Conservation (phyloP, 1,140 invertebrate genomes). For the Euwallacea similis region DNA sequence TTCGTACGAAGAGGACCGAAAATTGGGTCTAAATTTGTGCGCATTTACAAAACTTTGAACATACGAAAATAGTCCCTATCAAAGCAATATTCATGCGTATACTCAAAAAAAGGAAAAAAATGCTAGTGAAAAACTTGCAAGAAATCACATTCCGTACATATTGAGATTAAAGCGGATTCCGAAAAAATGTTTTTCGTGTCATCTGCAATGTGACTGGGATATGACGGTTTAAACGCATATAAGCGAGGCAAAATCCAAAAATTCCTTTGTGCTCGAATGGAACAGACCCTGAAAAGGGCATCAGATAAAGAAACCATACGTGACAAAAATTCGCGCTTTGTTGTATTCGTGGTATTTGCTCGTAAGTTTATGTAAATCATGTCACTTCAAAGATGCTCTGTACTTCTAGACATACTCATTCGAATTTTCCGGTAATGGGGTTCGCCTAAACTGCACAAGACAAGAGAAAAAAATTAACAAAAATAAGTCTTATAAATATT, state of each 20-base stretch:
- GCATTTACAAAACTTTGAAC: too few relatives aligned
- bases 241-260: not conserved
- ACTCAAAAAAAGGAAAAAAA: too few relatives aligned
- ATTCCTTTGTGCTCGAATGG: not conserved
- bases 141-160: too few relatives aligned
- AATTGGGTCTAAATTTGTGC: too few relatives aligned
- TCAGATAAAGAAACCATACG: constrained; percentile 4
- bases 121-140: too few relatives aligned
- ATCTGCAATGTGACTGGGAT: not conserved
- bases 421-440: too few relatives aligned
- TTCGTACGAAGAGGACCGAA: too few relatives aligned
- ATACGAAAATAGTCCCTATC: too few relatives aligned
- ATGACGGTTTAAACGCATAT: not conserved
- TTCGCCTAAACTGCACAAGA: too few relatives aligned
- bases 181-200: constrained; percentile 4
- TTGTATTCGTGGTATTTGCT: not conserved
- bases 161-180: not conserved
- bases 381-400: not conserved
- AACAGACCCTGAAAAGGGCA: not conserved
- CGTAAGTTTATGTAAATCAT: not conserved
- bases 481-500: constrained; percentile 7
- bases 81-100: too few relatives aligned
- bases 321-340: constrained; percentile 5
- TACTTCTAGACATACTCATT: not conserved
- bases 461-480: not conserved